Evolutionary conservation across 2,113 vertebrate genomes (phyloP).

Genomic region (Brachirus orientalis): DNA sequence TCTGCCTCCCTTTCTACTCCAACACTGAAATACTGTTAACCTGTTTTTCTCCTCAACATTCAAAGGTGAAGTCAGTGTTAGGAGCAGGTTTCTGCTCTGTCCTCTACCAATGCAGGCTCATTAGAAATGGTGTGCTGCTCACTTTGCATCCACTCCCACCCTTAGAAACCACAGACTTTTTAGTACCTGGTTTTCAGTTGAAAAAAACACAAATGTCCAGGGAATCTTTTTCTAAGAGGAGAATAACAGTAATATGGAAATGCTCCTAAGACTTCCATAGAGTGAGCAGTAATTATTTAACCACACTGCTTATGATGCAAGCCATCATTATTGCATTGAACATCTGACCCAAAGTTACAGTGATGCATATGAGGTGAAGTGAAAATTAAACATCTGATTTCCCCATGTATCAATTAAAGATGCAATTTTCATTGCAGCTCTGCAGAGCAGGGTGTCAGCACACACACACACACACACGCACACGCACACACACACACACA

Average conservation of each 20-base stretch:
- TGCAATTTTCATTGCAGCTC: constrained; percentile 9
- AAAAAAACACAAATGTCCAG: not conserved
- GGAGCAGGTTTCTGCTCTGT: no score
- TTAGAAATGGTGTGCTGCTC: constrained; percentile 7
- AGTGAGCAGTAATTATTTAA: constrained; percentile 20
- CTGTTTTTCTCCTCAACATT: no score
- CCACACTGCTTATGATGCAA: not conserved
- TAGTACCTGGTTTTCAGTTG: not conserved
- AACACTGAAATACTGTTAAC: no score
- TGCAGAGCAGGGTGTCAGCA: not conserved
- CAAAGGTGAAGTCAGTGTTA: no score
- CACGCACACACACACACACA: not conserved
- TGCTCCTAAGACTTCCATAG: not conserved
- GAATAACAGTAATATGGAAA: not conserved
- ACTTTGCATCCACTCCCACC: constrained; percentile 1
- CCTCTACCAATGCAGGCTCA: no score
- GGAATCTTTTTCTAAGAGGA: not conserved
- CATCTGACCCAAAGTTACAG: constrained; percentile 37
- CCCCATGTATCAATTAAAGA: constrained; percentile 50
- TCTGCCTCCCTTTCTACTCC: no score
- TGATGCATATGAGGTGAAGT: constrained; percentile 34
- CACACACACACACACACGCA: not conserved
- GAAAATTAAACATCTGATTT: constrained; percentile 34
- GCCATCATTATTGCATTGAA: constrained; percentile 35
- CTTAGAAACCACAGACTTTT: not conserved